These are phyloP conservation scores for Uromys caudimaculatus DNA, from an alignment of 2,797 vertebrate species.

Conservation along the genomic window DNA sequence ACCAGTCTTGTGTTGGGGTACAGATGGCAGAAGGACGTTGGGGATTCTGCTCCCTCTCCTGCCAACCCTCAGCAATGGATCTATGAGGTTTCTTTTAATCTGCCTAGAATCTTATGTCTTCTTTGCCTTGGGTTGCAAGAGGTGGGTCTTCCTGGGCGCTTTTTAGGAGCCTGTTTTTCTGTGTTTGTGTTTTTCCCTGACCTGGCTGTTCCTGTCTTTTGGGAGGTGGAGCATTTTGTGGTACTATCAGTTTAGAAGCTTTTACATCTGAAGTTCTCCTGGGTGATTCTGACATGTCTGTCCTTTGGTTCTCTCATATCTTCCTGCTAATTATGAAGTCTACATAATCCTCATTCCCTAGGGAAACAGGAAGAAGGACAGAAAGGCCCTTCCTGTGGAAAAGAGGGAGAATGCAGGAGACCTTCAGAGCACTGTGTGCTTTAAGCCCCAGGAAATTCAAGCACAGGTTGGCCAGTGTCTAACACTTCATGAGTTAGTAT, in stretches of 20 bases:
- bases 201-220: not conserved
- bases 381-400: conserved; percentile 47
- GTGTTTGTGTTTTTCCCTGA: not conserved
- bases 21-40: not conserved
- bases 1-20: not conserved
- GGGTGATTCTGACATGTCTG: not conserved
- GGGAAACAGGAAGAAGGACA: not conserved
- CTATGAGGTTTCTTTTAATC: not conserved
- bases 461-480: conserved; percentile 42
- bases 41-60: not conserved
- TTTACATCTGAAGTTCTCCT: conserved; percentile 41
- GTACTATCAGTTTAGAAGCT: not conserved
- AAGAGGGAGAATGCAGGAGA: conserved; percentile 55
- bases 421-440: conserved; percentile 10
- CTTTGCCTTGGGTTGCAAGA: not conserved
- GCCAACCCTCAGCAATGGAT: not conserved
- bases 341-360: conserved; percentile 2
- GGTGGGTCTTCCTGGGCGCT: not conserved
- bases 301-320: conserved; percentile 40
- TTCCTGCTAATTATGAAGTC: conserved; percentile 19
- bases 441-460: conserved; percentile 37
- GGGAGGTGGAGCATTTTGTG: not conserved
- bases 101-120: not conserved
- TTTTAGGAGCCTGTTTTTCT: not conserved
- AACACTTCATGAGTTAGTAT: conserved; percentile 34